Percentiles rank a stretch among this genome's conserved stretches.
Conservation (phyloP, 2,797 vertebrate genomes). For the Psittacula derbiana region DNA sequence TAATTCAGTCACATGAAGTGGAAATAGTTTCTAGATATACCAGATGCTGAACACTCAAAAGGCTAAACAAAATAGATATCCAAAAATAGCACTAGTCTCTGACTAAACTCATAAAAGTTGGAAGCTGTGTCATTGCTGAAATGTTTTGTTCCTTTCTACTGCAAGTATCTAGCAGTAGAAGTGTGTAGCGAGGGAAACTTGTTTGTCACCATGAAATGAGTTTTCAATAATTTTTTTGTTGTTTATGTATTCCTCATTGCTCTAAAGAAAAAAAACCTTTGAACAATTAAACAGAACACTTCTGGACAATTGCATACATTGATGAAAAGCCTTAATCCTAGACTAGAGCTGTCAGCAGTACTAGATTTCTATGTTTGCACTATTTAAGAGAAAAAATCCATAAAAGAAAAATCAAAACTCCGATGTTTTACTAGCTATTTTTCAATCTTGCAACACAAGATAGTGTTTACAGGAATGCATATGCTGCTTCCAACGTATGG, state of each 20-base stretch:
- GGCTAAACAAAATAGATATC: background rate
- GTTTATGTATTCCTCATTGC: background rate
- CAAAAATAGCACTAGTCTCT: background rate
- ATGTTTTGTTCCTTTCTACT: background rate
- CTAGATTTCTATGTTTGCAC: background rate
- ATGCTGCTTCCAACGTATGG: background rate
- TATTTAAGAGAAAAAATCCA: background rate
- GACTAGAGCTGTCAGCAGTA: background rate
- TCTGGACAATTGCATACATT: background rate
- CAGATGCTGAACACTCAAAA: background rate
- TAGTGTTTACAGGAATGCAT: background rate
- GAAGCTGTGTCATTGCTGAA: background rate
- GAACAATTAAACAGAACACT: background rate
- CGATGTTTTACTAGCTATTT: background rate
- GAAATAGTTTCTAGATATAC: background rate
- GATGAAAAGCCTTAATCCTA: background rate
- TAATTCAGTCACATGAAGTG: background rate
- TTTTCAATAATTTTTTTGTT: background rate
- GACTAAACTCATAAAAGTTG: background rate
- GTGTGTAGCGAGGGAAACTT: background rate
- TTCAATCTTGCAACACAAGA: background rate
- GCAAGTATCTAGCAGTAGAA: background rate
- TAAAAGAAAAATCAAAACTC: background rate
- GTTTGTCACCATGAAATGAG: background rate
- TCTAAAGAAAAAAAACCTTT: background rate